Percentiles rank a stretch among this genome's conserved stretches.
These are phyloP conservation scores for Tetragonula clypearis DNA, from an alignment of 1,140 invertebrate species.

Conservation along the genomic window DNA sequence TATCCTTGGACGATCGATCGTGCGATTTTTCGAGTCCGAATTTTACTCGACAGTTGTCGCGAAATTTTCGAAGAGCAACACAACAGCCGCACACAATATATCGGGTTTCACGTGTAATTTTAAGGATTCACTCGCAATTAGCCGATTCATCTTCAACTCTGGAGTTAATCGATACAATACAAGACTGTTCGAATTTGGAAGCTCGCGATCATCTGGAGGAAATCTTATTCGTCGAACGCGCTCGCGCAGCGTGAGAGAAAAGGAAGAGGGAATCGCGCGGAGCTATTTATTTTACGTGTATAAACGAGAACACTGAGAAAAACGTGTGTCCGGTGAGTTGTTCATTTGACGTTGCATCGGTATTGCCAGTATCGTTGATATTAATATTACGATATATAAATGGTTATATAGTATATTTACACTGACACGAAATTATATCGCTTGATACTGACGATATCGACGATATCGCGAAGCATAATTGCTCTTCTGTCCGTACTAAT, in stretches of 20 bases:
- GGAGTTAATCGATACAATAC: neutral
- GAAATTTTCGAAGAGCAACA: neutral
- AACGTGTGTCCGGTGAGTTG: neutral
- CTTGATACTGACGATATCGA: neutral
- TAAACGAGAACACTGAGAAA: too few relatives aligned
- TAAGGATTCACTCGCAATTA: neutral
- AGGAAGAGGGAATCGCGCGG: neutral
- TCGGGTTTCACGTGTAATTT: neutral
- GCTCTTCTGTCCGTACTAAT: neutral
- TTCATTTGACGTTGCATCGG: neutral
- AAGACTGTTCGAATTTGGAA: constrained; percentile 11
- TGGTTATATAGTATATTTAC: neutral
- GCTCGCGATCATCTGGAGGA: neutral
- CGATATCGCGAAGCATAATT: neutral
- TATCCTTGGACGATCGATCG: neutral
- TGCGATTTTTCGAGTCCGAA: neutral
- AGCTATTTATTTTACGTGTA: neutral
- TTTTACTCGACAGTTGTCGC: neutral
- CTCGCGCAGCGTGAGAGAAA: neutral
- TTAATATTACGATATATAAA: neutral
- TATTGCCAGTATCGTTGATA: neutral
- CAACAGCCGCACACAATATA: neutral
- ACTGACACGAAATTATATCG: neutral
- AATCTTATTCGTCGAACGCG: neutral
- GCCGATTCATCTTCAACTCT: neutral